Conservation (phyloP, 2,113 vertebrate genomes). For the Lucifuga dentata region DNA sequence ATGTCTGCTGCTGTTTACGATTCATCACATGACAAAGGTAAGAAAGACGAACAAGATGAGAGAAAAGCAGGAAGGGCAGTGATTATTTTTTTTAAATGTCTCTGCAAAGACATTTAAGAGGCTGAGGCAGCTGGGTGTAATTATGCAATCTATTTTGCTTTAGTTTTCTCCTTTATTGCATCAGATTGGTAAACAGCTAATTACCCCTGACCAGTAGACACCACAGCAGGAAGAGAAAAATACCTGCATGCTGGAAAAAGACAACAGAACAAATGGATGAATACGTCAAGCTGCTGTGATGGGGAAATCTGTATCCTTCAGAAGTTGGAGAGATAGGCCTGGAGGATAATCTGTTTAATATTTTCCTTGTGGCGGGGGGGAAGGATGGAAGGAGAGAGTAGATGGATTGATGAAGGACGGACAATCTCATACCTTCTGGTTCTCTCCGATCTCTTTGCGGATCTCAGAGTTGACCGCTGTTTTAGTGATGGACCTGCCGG, state of each 20-base stretch:
- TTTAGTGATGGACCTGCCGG: conserved; percentile 92
- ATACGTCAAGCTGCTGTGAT: neutral
- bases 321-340: neutral
- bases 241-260: neutral
- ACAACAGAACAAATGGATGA: neutral
- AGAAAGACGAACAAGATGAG: conserved; percentile 8
- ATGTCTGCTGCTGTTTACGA: conserved; percentile 54
- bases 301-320: neutral
- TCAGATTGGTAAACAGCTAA: conserved; percentile 52
- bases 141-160: conserved; percentile 36
- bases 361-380: too few relatives aligned
- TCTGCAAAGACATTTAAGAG: conserved; percentile 49
- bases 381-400: too few relatives aligned
- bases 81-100: conserved; percentile 56
- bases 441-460: conserved; percentile 92
- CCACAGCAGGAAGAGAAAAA: conserved; percentile 18
- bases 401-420: neutral
- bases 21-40: conserved; percentile 54
- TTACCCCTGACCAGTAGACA: conserved; percentile 27
- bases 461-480: conserved; percentile 91
- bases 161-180: conserved; percentile 52
- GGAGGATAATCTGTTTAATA: too few relatives aligned
- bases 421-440: conserved; percentile 91
- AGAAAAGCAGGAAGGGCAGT: conserved; percentile 13
- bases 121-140: conserved; percentile 30